phyloP scores from a whole-genome alignment of 37 sponge, comb jelly and placozoan species.

The Aphrocallistes beatrix region DNA sequence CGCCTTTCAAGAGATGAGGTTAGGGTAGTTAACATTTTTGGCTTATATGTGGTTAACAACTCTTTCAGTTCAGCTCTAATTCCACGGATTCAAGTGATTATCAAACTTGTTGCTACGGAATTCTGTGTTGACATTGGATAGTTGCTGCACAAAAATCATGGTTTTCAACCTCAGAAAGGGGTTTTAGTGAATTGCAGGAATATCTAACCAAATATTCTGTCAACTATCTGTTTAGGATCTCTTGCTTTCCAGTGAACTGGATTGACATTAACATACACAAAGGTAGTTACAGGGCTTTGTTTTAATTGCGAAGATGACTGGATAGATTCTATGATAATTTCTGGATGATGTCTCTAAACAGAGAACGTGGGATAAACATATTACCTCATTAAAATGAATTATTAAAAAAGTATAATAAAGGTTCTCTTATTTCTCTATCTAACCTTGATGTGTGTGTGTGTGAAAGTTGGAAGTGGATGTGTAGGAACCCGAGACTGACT shows the following conservation, averaged over 20 bases:
- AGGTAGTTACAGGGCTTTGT: background rate
- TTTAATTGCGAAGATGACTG: background rate
- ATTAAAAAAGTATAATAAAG: background rate
- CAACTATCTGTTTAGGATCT: background rate
- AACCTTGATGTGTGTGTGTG: background rate
- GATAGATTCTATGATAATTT: background rate
- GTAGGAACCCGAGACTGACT: background rate
- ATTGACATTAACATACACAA: background rate
- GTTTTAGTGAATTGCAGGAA: background rate
- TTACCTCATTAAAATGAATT: background rate
- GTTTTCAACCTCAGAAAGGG: background rate
- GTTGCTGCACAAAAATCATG: background rate
- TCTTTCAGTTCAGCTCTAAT: no score
- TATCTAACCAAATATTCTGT: no score
- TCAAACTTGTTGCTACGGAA: background rate
- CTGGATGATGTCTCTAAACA: background rate
- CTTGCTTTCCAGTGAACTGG: background rate
- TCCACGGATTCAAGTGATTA: background rate
- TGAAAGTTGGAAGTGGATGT: background rate
- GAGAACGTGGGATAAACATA: background rate
- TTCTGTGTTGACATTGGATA: background rate
- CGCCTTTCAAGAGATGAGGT: background rate
- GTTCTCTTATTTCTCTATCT: background rate
- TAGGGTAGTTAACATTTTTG: background rate
- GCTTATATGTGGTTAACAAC: background rate